A percentile compares a stretch with the other conserved stretches of the same genome.
phyloP scores from a whole-genome alignment of 2,113 vertebrate genomes.

The Oxyruncus cristatus region DNA sequence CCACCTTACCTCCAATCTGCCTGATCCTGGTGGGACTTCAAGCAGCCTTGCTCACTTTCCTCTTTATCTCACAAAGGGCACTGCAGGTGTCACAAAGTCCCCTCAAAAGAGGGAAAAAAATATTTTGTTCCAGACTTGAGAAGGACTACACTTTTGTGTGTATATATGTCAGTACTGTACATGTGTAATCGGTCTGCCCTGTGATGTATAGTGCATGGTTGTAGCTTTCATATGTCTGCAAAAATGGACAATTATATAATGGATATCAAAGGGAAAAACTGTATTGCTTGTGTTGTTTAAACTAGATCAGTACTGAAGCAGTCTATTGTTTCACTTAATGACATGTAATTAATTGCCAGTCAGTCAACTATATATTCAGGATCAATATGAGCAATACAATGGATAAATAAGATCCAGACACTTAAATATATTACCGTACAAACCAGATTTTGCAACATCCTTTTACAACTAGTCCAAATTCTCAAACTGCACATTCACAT shows the following conservation, averaged over 20 bases:
- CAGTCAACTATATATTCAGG: not conserved
- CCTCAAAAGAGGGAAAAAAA: not conserved
- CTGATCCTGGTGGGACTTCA: not conserved
- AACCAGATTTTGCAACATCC: not conserved
- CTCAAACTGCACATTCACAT: rapidly evolving
- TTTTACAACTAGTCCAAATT: not conserved
- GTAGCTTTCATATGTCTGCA: not conserved
- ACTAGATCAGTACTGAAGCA: not conserved
- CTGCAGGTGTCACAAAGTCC: not conserved
- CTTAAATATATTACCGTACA: not conserved
- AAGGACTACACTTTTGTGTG: not conserved
- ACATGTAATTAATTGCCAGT: not conserved
- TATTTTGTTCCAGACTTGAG: not conserved
- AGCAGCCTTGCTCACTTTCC: not conserved
- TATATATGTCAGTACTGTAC: not conserved
- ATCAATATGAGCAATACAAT: not conserved
- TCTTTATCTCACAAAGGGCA: not conserved
- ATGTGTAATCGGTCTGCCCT: not conserved
- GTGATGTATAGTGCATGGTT: not conserved
- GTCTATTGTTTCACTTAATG: not conserved
- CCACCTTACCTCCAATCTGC: not conserved
- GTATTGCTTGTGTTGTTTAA: not conserved
- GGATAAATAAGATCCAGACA: not conserved
- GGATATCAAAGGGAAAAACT: not conserved
- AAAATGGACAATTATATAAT: not conserved